These are phyloP conservation scores for Wiebesia pumilae DNA, from an alignment of 1,140 invertebrate genomes.

Conservation along the genomic window DNA sequence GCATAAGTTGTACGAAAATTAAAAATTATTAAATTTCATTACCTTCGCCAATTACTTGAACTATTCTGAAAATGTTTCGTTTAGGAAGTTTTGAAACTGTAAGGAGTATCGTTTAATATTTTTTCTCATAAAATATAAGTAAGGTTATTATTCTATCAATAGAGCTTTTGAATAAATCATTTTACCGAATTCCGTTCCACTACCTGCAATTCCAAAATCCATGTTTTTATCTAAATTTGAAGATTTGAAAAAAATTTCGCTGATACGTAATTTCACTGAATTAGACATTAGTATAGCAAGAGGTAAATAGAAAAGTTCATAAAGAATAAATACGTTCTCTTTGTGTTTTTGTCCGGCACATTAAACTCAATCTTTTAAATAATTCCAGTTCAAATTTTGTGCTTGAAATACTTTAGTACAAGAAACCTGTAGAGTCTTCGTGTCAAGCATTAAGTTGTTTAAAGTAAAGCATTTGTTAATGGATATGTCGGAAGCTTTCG, in stretches of 20 bases:
- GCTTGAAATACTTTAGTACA: not conserved
- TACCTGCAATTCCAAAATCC: too few species aligned
- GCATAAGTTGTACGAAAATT: not conserved
- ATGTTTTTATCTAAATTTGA: too few species aligned
- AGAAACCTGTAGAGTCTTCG: not conserved
- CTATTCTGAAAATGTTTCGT: not conserved
- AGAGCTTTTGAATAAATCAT: not conserved
- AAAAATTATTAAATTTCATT: not conserved
- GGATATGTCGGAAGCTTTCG: not conserved
- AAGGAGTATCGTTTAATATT: not conserved
- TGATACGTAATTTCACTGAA: too few species aligned
- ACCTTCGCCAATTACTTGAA: not conserved
- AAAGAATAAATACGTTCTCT: not conserved
- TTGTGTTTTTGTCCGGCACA: not conserved
- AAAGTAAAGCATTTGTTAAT: not conserved
- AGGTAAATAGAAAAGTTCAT: too few species aligned
- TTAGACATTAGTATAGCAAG: too few species aligned
- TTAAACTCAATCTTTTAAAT: not conserved
- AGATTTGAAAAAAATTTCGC: too few species aligned
- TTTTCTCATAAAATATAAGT: not conserved
- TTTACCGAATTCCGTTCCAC: not conserved
- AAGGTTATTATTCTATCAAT: not conserved
- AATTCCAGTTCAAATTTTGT: not conserved
- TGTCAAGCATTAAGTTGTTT: not conserved
- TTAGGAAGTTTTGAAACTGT: conserved; percentile 4